Evolutionary conservation across 2,113 vertebrate genomes (phyloP), one percentile per base, ranked within the genome.

Genomic region (Xyliphius kryptos): DNA sequence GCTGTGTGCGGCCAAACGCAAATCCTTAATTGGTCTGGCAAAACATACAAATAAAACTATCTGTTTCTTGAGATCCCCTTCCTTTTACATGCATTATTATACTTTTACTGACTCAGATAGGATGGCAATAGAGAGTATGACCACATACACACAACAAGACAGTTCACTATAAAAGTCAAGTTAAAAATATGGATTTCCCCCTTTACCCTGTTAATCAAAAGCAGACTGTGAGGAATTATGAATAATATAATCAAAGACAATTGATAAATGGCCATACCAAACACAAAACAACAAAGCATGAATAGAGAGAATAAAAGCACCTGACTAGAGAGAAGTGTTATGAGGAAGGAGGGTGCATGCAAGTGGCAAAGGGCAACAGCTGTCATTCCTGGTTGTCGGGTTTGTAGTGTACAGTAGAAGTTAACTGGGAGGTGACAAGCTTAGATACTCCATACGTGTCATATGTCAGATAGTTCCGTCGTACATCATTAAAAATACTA

Each of bases 311-410:
- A 37, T 38, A 59, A 46, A n/a, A 38, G 53, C 22, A 46, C 14
- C 44, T 32, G 2, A n/a, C 22, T 16, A n/a, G 13, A 44, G 15
- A 13, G 20, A 58, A 38, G 36, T 20, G 20, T 49, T 15, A 54
- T 32, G 55, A 15, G 16, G 61, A 12, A 49, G 46, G 32, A 22
- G 52, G 61, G 60, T 61, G 38, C 61, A 62, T 41, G 5, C n/a
- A 36, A 66, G 56, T 65, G 52, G 46, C 52, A 51, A 10, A 49
- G 58, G 56, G 55, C 52, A 68, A 68, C 73, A 75, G 69, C 73
- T 71, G 69, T 37, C 69, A 71, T 74, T 74, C 69, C 69, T 66
- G 56, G 62, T 56, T 61, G 61, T 66, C 66, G 53, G 61, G 73
- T 74, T 75, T 71, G 71, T 63, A 56, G 65, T 62, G 48, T 32